phyloP scores from a whole-genome alignment of 2,888 invertebrate species.

The Allolobophora icterica region DNA sequence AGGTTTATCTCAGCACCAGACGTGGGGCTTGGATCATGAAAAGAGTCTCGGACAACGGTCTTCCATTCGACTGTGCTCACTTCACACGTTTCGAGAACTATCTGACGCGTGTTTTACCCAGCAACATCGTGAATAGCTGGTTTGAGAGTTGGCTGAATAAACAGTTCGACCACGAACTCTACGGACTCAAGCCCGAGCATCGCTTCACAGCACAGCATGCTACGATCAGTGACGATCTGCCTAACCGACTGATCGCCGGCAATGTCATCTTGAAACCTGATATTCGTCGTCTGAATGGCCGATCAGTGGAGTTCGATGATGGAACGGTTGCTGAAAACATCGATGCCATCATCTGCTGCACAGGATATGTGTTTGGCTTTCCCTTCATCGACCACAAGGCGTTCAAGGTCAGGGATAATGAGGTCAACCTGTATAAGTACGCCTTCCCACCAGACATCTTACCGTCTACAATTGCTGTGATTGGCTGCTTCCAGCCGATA shows the following conservation, averaged over 20 bases:
- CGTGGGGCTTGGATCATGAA: constrained; percentile 66
- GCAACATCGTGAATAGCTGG: constrained; percentile 30
- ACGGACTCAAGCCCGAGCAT: constrained; percentile 64
- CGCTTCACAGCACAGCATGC: constrained; percentile 56
- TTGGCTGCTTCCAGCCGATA: constrained; percentile 66
- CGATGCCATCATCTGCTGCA: constrained; percentile 62
- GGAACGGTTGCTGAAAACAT: constrained; percentile 56
- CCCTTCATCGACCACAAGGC: constrained; percentile 63
- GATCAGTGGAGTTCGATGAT: constrained; percentile 58
- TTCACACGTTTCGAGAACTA: constrained; percentile 44
- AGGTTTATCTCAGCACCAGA: constrained; percentile 66
- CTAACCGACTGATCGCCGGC: constrained; percentile 63
- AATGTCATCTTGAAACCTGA: constrained; percentile 60
- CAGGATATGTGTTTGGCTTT: constrained; percentile 65
- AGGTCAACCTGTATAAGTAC: constrained; percentile 63
- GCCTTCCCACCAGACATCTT: constrained; percentile 62
- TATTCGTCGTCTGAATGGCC: constrained; percentile 53
- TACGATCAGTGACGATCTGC: constrained; percentile 66
- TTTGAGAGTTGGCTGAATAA: constrained; percentile 52
- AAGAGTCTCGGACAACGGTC: constrained; percentile 55
- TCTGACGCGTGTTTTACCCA: constrained; percentile 28
- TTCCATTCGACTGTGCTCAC: constrained; percentile 55
- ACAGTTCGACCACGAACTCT: constrained; percentile 63
- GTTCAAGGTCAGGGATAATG: constrained; percentile 55
- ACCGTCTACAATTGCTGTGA: constrained; percentile 63